phyloP scores from a whole-genome alignment of 2,888 invertebrate genomes.

The Cyclophora punctaria region DNA sequence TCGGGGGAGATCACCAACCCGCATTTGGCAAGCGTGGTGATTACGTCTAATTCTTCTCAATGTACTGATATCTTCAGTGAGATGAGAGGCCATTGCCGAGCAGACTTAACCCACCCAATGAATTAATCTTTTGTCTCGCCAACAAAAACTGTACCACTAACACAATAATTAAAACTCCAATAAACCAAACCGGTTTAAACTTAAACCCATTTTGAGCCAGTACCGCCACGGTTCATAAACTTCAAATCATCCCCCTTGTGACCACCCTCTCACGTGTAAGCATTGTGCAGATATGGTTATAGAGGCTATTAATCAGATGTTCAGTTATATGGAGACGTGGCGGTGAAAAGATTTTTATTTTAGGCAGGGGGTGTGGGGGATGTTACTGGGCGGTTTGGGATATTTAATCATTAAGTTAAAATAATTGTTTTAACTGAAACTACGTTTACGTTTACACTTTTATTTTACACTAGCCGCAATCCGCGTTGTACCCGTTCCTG shows the following conservation, averaged over 20 bases:
- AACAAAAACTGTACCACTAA: neutral
- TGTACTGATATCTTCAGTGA: too few species aligned
- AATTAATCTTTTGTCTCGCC: neutral
- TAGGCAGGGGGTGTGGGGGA: too few species aligned
- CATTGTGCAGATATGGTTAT: neutral
- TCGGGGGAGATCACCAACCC: too few species aligned
- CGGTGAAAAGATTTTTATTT: conserved; percentile 22
- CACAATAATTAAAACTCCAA: neutral
- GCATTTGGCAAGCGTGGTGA: too few species aligned
- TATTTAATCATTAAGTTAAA: too few species aligned
- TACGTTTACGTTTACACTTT: neutral
- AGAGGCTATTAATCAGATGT: conserved; percentile 33
- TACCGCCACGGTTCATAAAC: conserved; percentile 14
- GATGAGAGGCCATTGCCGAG: too few species aligned
- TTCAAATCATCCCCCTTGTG: conserved; percentile 16
- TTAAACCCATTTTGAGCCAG: too few species aligned
- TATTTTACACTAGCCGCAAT: neutral
- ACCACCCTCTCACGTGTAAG: neutral
- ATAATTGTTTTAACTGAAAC: too few species aligned
- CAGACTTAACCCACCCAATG: too few species aligned
- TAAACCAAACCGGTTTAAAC: neutral
- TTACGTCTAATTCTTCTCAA: too few species aligned
- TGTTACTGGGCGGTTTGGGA: too few species aligned
- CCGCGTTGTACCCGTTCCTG: too few species aligned
- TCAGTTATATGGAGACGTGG: conserved; percentile 41